Evolutionary conservation across 2,888 invertebrate genomes (phyloP).

Genomic region (Pinctada fucata): DNA sequence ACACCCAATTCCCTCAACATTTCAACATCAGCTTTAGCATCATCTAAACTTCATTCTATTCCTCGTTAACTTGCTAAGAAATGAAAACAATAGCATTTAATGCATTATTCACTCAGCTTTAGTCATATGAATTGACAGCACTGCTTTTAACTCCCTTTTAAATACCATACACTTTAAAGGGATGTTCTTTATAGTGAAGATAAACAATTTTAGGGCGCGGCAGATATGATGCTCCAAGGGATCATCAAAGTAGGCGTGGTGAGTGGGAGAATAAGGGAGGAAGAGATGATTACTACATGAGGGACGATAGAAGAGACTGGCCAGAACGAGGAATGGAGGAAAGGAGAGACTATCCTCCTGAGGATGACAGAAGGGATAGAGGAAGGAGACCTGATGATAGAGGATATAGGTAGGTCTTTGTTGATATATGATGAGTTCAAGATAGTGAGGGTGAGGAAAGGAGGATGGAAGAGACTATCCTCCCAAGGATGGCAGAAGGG

Average conservation of each 20-base stretch:
- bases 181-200: too few species aligned
- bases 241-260: conserved; percentile 47
- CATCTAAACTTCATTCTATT: not conserved
- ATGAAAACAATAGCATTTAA: conserved; percentile 2
- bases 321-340: conserved; percentile 39
- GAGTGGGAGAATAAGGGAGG: conserved; percentile 53
- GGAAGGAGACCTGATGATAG: conserved; percentile 27
- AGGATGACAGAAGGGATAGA: conserved; percentile 35
- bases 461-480: conserved; percentile 39
- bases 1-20: too few species aligned
- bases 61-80: not conserved
- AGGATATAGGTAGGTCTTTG: conserved; percentile 12
- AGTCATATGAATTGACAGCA: too few species aligned
- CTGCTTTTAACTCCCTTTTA: too few species aligned
- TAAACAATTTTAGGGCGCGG: conserved; percentile 25
- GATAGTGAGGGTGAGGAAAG: conserved; percentile 34
- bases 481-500: conserved; percentile 35
- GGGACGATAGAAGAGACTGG: conserved; percentile 55
- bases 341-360: conserved; percentile 36
- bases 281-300: conserved; percentile 47
- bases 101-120: too few species aligned
- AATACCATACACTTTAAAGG: too few species aligned
- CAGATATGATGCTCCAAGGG: conserved; percentile 43
- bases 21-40: too few species aligned
- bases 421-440: not conserved